These are phyloP conservation scores for Muraenolepis orangiensis DNA, from an alignment of 2,797 vertebrate genomes.

Conservation along the genomic window DNA sequence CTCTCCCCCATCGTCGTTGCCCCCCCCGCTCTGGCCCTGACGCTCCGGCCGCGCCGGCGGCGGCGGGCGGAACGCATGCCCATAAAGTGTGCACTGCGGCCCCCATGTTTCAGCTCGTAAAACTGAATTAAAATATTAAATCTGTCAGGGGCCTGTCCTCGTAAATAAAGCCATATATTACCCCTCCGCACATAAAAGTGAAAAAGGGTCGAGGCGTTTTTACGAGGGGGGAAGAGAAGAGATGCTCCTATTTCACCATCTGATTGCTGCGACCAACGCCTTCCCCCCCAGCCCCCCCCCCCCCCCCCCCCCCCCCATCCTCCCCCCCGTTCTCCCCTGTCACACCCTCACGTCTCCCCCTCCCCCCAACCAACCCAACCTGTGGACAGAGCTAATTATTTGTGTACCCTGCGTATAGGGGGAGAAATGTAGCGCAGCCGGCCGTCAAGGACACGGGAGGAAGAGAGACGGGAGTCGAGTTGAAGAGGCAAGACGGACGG, in stretches of 20 bases:
- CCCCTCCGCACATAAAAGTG: slow-evolving; percentile 71
- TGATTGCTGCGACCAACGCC: slow-evolving; percentile 24
- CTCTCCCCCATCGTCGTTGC: slow-evolving; percentile 2
- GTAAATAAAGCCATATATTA: slow-evolving; percentile 80
- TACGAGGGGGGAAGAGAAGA: slow-evolving; percentile 56
- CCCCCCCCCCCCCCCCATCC: slow-evolving; percentile 16
- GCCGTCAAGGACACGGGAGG: no score
- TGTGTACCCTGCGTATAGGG: slow-evolving; percentile 24
- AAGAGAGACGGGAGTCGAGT: no score
- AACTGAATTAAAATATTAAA: slow-evolving; percentile 85
- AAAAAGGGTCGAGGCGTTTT: slow-evolving; percentile 67
- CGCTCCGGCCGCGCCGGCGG: slow-evolving; percentile 19
- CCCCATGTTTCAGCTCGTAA: slow-evolving; percentile 71
- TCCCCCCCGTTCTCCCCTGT: slow-evolving; percentile 27
- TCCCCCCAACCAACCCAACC: slow-evolving; percentile 5
- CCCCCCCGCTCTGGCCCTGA: slow-evolving; percentile 26
- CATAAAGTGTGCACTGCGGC: slow-evolving; percentile 67
- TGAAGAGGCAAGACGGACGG: no score
- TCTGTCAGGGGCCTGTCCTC: slow-evolving; percentile 73
- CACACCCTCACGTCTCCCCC: no score
- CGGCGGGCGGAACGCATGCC: slow-evolving; percentile 43
- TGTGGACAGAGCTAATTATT: slow-evolving; percentile 63
- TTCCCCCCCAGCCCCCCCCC: slow-evolving; percentile 23
- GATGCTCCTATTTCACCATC: slow-evolving; percentile 47
- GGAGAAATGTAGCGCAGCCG: background rate